phyloP scores from a whole-genome alignment of 2,888 invertebrate genomes.

The Macropis europaea region DNA sequence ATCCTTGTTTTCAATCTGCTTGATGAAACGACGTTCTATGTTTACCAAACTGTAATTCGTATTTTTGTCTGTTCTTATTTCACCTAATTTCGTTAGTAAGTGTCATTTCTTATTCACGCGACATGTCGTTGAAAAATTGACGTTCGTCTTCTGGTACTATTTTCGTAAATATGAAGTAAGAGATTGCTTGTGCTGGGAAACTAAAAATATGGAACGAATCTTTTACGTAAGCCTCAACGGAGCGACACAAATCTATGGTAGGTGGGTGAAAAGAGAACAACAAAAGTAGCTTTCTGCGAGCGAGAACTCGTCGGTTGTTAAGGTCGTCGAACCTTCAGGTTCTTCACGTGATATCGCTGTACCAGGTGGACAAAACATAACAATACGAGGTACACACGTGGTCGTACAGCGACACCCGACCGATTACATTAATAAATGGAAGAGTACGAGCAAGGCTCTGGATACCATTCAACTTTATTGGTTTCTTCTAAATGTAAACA shows the following conservation, averaged over 20 bases:
- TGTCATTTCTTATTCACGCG: neutral
- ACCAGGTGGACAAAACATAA: slow-evolving; percentile 59
- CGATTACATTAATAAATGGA: slow-evolving; percentile 30
- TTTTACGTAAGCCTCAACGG: slow-evolving; percentile 43
- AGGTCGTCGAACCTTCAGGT: slow-evolving; percentile 60
- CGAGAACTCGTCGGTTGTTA: slow-evolving; percentile 36
- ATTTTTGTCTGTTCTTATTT: too few relatives aligned
- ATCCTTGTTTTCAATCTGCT: too few relatives aligned
- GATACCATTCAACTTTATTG: neutral
- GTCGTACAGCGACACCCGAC: slow-evolving; percentile 11
- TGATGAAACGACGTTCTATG: neutral
- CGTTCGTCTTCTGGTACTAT: slow-evolving; percentile 11
- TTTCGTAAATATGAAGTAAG: slow-evolving; percentile 13
- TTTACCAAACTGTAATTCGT: neutral
- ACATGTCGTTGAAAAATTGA: neutral
- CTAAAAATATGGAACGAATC: slow-evolving; percentile 41
- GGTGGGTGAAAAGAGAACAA: slow-evolving; percentile 43
- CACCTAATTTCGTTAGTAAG: neutral
- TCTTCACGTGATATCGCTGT: slow-evolving; percentile 51
- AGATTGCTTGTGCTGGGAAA: slow-evolving; percentile 10
- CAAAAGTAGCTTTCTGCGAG: slow-evolving; percentile 27
- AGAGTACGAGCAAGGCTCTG: neutral
- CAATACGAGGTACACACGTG: slow-evolving; percentile 41
- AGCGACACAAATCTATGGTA: slow-evolving; percentile 38
- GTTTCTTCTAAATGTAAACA: neutral